Evolutionary conservation across 2,797 vertebrate genomes (phyloP), one percentile per base, ranked within the genome.

Genomic region (Lacerta viridis): DNA sequence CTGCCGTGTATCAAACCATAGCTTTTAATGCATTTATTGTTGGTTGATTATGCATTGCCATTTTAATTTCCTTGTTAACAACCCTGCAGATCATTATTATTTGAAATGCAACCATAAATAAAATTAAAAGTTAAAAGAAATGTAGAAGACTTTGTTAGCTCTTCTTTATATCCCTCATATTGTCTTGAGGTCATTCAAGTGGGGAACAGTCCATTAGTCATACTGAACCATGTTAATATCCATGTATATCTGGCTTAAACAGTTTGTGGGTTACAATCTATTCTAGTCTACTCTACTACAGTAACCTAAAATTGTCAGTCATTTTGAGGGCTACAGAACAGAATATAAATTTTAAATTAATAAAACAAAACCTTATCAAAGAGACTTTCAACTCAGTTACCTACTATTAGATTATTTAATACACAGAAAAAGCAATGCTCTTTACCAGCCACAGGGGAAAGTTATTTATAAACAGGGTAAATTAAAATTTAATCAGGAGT

Each of bases 401-500:
- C 36, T 80, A 39, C 72, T 90, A 7, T 43, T 61, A 43, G 25
- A 13, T 75, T 9, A 41, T 93, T 89, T 81, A 18, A 64, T 1
- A 33, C 64, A 82, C 87, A 78, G 74, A 71, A 84, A 69, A 6
- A 59, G 13, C 5, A 55, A 39, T 50, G 27, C 59, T 18, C 27
- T 64, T 92, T 85, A 68, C 80, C 86, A 66, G 82, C 55, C 0
- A 68, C 78, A 92, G 89, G 9, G 83, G 91, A 94, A 84, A 76
- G 88, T 76, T 84, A 76, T 43, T 61, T 92, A 72, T 0, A 2
- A 46, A 84, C 36, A 71, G 64, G 69, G 88, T 83, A 71, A 90
- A 84, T 27, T 11, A 69, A 0, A 43, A 84, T 81, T 33, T 90
- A 87, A 27, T 90, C 79, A 74, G 66, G 33, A 41, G 36, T 15